A percentile compares a stretch with the other conserved stretches of the same genome.
Conservation (phyloP, 1,140 invertebrate species). For the Drosophila nebulosa region DNA sequence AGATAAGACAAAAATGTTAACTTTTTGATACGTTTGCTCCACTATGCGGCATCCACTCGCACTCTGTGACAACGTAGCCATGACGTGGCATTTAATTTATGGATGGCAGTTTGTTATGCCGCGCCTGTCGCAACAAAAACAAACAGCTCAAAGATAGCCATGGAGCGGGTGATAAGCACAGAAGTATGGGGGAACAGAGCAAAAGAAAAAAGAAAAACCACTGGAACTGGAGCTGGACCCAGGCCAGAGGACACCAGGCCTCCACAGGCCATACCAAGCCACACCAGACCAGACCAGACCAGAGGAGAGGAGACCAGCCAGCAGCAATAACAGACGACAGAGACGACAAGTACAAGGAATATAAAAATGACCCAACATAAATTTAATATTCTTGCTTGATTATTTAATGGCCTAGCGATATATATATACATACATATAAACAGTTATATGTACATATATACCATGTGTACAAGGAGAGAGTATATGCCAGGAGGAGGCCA, state of each 20-base stretch:
- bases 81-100: slow-evolving; percentile 79
- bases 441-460: not conserved
- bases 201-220: slow-evolving; percentile 15
- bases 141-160: slow-evolving; percentile 62
- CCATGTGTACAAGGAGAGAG: too few species aligned
- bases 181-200: not conserved
- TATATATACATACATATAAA: not conserved
- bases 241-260: not conserved
- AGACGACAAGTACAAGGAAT: slow-evolving; percentile 10
- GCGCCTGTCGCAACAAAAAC: slow-evolving; percentile 75
- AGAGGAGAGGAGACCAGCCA: too few species aligned
- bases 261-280: not conserved
- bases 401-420: slow-evolving; percentile 64
- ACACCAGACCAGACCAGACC: not conserved
- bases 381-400: slow-evolving; percentile 80
- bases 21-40: not conserved
- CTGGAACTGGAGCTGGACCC: slow-evolving; percentile 13
- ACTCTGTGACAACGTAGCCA: slow-evolving; percentile 44
- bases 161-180: not conserved
- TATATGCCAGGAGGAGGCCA: not conserved
- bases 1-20: too few species aligned
- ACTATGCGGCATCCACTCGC: slow-evolving; percentile 18
- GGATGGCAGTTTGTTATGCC: slow-evolving; percentile 79
- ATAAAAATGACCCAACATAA: slow-evolving; percentile 80
- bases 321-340: not conserved